These are phyloP conservation scores for Leptura quadrifasciata DNA, from an alignment of 2,888 invertebrate genomes.

Conservation along the genomic window DNA sequence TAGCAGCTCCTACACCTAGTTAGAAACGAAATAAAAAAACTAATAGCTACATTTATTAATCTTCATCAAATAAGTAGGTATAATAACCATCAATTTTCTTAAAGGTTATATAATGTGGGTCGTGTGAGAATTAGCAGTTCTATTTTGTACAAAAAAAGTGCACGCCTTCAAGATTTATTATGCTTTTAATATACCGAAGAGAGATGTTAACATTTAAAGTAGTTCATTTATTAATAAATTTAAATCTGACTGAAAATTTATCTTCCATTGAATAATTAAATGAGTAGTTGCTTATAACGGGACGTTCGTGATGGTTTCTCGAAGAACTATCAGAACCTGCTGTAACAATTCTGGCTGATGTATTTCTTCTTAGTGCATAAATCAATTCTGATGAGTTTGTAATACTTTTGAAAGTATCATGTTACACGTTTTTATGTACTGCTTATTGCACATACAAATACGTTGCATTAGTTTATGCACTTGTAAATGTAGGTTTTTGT, in stretches of 20 bases:
- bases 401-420: slow-evolving; percentile 23
- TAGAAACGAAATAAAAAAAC: not conserved
- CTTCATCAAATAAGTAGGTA: slow-evolving; percentile 2
- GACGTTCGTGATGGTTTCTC: slow-evolving; percentile 43
- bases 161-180: slow-evolving; percentile 13
- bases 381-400: slow-evolving; percentile 31
- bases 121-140: not conserved
- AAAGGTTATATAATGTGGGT: not conserved
- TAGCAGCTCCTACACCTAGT: not conserved
- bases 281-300: slow-evolving; percentile 45
- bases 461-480: not conserved
- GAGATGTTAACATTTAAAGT: slow-evolving; percentile 18
- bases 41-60: not conserved
- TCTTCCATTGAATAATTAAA: slow-evolving; percentile 44
- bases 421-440: slow-evolving; percentile 12
- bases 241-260: slow-evolving; percentile 27
- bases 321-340: slow-evolving; percentile 39
- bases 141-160: slow-evolving; percentile 5
- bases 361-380: slow-evolving; percentile 37
- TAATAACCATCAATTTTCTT: not conserved
- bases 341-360: slow-evolving; percentile 41
- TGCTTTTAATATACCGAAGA: not conserved
- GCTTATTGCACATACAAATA: slow-evolving; percentile 15
- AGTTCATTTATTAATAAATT: slow-evolving; percentile 31
- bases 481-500: not conserved